Evolutionary conservation across 2,888 invertebrate species (phyloP).

Genomic region (Spilosoma lubricipeda): DNA sequence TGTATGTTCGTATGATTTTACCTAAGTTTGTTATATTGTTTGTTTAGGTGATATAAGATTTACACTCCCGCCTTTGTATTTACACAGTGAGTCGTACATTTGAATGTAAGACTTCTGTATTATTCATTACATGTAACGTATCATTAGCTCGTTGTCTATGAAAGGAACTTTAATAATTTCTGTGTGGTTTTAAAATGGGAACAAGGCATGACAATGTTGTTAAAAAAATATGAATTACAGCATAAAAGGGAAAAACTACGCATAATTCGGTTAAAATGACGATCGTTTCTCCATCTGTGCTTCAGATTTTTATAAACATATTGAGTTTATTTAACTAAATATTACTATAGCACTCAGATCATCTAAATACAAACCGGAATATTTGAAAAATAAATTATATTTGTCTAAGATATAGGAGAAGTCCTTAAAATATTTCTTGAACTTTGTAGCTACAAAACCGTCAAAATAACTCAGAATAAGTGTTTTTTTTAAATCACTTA

Average conservation of each 20-base stretch:
- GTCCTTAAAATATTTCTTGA: too few species aligned
- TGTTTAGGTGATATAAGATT: constrained; percentile 40
- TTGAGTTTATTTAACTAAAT: background rate
- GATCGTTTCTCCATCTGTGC: background rate
- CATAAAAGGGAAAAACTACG: background rate
- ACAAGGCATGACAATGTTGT: too few species aligned
- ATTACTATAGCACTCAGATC: background rate
- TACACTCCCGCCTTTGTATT: constrained; percentile 5
- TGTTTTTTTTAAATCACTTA: too few species aligned
- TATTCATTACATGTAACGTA: background rate
- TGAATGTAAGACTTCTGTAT: constrained; percentile 4
- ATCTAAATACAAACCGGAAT: background rate
- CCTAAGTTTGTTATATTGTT: constrained; percentile 49
- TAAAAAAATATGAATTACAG: too few species aligned
- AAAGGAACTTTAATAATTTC: background rate
- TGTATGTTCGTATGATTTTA: constrained; percentile 57
- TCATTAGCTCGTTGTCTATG: background rate
- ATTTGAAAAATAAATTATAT: too few species aligned
- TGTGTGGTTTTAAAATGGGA: too few species aligned
- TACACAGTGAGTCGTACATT: constrained; percentile 7
- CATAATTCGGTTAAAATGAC: background rate
- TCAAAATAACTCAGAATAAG: background rate
- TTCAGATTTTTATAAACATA: background rate
- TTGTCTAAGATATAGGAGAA: background rate
- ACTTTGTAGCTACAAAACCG: too few species aligned